Base-by-base conservation (phyloP, 2,888 invertebrate genomes). In the Trissoscelio sp. region DNA sequence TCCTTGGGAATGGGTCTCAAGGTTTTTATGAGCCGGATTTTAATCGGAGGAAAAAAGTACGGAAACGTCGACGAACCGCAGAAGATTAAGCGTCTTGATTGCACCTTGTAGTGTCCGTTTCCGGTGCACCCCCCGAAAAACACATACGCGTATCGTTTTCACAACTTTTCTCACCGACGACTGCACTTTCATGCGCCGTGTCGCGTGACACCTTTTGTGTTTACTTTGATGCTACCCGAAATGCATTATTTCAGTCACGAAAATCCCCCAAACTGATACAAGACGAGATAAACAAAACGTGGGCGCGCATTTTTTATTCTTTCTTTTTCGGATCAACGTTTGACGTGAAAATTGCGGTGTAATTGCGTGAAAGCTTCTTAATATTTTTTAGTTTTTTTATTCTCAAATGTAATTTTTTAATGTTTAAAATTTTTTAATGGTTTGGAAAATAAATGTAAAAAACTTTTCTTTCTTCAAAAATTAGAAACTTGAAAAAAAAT, bases 41-140 rank as follows among this genome's bases (percentile, higher is more conserved):
- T 86, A 84, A 86, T 85, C 86, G 79, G 58, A 51, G 81, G 74
- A 85, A 86, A 84, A 85, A 87, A 83, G 79, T 79, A 81, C 82
- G 81, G 74, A 84, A 83, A 83, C 79, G 78, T 44, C 70, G 74
- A 73, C 74, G 78, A 80, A 81, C 73, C 78, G 72, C 74, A 64
- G 57, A 74, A 80, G 77, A 77, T 80, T 73, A 62, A 75, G 75
- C 62, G 55, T 69, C 64, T 77, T 77, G 79, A 82, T 82, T 79
- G 79, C 73, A 81, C 72, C 81, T 70, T 74, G 69, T 60, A 78
- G 55, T 82, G 69, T 79, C 69, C 82, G 73, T 77, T 82, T 80
- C 77, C 77, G 79, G 79, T 57, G 70, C 62, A 24, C 42, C 60
- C 14, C 20, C 55, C 74, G 22, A 57, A 79, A 72, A 79, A 72